phyloP scores from a whole-genome alignment of 2,797 vertebrate genomes.

The Xiphophorus birchmanni region DNA sequence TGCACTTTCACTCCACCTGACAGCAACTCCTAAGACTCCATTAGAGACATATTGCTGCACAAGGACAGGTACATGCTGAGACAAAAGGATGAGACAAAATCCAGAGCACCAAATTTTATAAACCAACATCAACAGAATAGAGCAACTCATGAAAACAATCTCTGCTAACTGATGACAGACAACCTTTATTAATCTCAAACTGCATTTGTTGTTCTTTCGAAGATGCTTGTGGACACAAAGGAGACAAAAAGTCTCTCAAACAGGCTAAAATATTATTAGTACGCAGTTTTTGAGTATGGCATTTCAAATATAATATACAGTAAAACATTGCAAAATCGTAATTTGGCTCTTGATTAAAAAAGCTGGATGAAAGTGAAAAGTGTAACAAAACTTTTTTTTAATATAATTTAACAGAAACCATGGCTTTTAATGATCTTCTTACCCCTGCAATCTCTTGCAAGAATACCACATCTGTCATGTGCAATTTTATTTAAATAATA shows the following conservation, averaged over 20 bases:
- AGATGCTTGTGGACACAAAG: not conserved
- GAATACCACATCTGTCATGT: not conserved
- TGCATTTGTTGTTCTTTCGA: not conserved
- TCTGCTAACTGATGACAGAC: slow-evolving; percentile 11
- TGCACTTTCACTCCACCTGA: slow-evolving; percentile 66
- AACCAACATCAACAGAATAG: slow-evolving; percentile 4
- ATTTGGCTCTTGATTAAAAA: not conserved
- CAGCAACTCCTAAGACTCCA: slow-evolving; percentile 54
- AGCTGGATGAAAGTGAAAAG: not conserved
- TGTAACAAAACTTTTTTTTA: not conserved
- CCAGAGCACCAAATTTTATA: slow-evolving; percentile 9
- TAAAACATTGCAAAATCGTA: not conserved
- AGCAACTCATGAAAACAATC: slow-evolving; percentile 21
- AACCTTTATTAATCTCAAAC: slow-evolving; percentile 39
- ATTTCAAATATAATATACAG: not conserved
- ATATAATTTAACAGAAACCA: not conserved
- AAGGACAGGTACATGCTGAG: slow-evolving; percentile 49
- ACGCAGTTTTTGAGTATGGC: not conserved
- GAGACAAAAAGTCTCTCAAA: not conserved
- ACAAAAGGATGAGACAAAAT: slow-evolving; percentile 10
- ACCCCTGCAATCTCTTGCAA: not conserved
- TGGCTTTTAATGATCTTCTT: not conserved
- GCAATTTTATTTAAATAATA: not conserved
- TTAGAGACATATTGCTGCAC: slow-evolving; percentile 55
- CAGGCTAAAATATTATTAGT: not conserved